phyloP scores from a whole-genome alignment of 2,797 vertebrate species.

The Gambelia wislizenii region DNA sequence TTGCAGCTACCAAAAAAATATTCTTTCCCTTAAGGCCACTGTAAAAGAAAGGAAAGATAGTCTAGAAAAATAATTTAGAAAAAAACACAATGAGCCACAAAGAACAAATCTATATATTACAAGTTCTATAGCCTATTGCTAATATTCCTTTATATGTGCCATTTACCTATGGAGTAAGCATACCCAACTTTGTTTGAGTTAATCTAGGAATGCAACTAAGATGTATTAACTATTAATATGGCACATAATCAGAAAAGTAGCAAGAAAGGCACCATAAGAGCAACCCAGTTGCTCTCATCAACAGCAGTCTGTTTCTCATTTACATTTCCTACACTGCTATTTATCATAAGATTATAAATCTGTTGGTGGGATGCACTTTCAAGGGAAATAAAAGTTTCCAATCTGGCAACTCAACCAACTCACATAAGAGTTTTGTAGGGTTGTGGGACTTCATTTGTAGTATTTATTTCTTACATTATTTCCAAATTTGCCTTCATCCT shows the following conservation, averaged over 20 bases:
- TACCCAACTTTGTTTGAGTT: background rate
- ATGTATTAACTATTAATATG: background rate
- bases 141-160: background rate
- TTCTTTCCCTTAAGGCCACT: constrained; percentile 92
- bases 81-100: constrained; percentile 6
- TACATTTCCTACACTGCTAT: background rate
- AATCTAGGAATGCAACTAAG: background rate
- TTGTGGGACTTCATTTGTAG: background rate
- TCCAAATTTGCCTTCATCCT: background rate
- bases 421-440: background rate
- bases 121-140: background rate
- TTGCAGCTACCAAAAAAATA: constrained; percentile 95
- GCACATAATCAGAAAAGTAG: background rate
- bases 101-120: background rate
- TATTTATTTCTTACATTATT: background rate
- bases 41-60: constrained; percentile 6
- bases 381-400: background rate
- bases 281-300: background rate
- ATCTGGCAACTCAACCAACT: background rate
- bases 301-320: background rate
- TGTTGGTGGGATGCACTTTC: background rate
- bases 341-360: background rate
- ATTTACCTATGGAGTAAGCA: background rate
- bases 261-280: background rate
- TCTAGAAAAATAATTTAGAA: background rate